phyloP scores from a whole-genome alignment of 37 sponge, comb jelly and placozoan genomes.

The Theonella swinhoei region DNA sequence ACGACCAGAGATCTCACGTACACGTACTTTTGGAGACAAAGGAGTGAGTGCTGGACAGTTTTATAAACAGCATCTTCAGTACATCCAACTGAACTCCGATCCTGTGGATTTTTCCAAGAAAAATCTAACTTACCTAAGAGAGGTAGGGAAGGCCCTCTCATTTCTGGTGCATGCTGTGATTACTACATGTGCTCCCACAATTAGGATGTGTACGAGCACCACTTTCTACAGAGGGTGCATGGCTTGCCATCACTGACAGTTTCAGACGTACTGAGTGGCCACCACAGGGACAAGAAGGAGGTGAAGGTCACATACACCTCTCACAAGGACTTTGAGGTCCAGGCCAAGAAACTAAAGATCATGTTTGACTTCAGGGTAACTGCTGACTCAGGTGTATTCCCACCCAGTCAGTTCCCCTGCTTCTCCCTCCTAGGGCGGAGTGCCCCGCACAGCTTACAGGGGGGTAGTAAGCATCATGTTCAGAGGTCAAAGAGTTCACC shows the following conservation, averaged over 20 bases:
- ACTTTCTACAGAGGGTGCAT: slow-evolving; percentile 43
- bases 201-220: slow-evolving; percentile 59
- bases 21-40: slow-evolving; percentile 73
- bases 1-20: slow-evolving; percentile 88
- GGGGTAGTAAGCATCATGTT: slow-evolving; percentile 81
- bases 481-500: slow-evolving; percentile 51
- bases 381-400: background rate
- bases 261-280: slow-evolving; percentile 12
- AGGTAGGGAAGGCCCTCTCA: slow-evolving; percentile 59
- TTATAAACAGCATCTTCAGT: slow-evolving; percentile 57
- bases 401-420: background rate
- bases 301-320: slow-evolving; percentile 47
- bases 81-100: slow-evolving; percentile 61
- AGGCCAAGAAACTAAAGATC: slow-evolving; percentile 58
- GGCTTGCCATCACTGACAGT: slow-evolving; percentile 15
- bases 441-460: slow-evolving; percentile 87
- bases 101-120: slow-evolving; percentile 63
- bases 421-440: slow-evolving; percentile 64
- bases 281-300: slow-evolving; percentile 2
- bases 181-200: background rate
- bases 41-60: slow-evolving; percentile 87
- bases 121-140: slow-evolving; percentile 61
- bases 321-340: slow-evolving; percentile 30
- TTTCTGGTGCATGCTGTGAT: background rate
- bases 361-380: slow-evolving; percentile 80